Evolutionary conservation across 2,888 invertebrate species (phyloP), one percentile per base, ranked within the genome.

Genomic region (Epiperipatus broadwayi): DNA sequence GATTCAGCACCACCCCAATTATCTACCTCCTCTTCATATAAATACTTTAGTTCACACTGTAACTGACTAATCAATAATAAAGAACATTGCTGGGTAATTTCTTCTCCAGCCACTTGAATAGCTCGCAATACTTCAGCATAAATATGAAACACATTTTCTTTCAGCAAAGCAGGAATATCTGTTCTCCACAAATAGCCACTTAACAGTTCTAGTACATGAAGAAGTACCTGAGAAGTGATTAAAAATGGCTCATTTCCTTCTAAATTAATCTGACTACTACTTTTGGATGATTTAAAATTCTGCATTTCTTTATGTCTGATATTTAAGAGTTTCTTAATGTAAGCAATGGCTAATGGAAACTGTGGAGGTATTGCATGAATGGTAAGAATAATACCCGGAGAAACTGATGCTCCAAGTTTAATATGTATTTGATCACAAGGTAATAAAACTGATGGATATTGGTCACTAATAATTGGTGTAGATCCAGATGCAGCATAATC

Each of bases 321-420:
- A 1, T 51, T 50, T 21, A 55, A 50, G 5, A 57, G 46, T 4
- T 53, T 55, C 46, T 57, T 56, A n/a, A 57, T 50, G 46, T 56
- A 58, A 3, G 57, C 51, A 18, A 58, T 40, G 2, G 57, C 55
- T 37, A 59, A 47, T 14, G 57, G 50, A 44, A 59, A 56, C 46
- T 58, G 54, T 4, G 55, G 51, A 3, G 58, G 56, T 3, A 60
- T 48, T n/a, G 54, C 56, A 41, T 59, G 57, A 10, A 60, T 49
- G 2, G 55, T 53, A 8, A 59, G 44, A 10, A 49, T 48, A 15
- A 52, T 44, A 5, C 56, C 54, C 1, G 54, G 53, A 5, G 54
- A 51, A 14, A 52, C 52, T 8, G 54, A 53, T n/a, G 56, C 54
- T 3, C 57, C 56, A 10, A 57, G 45, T 16, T 52, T 46, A 19